phyloP scores from a whole-genome alignment of 2,797 vertebrate genomes.

The Pseudochirops cupreus region DNA sequence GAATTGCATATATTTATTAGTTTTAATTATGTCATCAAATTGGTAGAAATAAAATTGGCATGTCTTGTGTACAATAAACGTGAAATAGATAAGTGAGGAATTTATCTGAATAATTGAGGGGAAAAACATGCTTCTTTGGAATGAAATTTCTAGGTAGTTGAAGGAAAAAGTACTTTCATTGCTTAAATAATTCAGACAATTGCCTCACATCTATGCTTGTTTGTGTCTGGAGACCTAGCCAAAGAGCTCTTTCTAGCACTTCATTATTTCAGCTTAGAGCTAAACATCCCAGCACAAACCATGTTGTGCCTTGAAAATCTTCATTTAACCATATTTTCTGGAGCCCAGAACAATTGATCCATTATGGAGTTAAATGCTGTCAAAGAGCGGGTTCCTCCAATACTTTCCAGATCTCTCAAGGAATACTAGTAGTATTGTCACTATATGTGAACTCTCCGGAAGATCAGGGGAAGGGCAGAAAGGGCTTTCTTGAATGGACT shows the following conservation, averaged over 20 bases:
- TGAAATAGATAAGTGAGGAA: constrained; percentile 10
- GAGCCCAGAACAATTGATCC: constrained; percentile 55
- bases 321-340: constrained; percentile 12
- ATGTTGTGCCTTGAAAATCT: constrained; percentile 1
- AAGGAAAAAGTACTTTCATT: constrained; percentile 20
- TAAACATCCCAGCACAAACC: neutral
- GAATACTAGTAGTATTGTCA: constrained; percentile 67
- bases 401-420: constrained; percentile 36
- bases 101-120: neutral
- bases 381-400: constrained; percentile 45
- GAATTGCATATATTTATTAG: neutral
- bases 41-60: neutral
- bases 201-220: constrained; percentile 10
- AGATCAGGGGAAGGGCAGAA: constrained; percentile 58
- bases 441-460: constrained; percentile 53
- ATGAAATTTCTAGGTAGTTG: neutral
- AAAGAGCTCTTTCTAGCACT: constrained; percentile 55
- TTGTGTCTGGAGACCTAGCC: constrained; percentile 8
- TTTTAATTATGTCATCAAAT: neutral
- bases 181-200: constrained; percentile 28
- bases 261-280: constrained; percentile 12
- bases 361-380: constrained; percentile 65
- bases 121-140: neutral
- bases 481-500: constrained; percentile 64
- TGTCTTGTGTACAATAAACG: neutral